Conservation (phyloP, 2,888 invertebrate genomes). For the Anoncus sp. region DNA sequence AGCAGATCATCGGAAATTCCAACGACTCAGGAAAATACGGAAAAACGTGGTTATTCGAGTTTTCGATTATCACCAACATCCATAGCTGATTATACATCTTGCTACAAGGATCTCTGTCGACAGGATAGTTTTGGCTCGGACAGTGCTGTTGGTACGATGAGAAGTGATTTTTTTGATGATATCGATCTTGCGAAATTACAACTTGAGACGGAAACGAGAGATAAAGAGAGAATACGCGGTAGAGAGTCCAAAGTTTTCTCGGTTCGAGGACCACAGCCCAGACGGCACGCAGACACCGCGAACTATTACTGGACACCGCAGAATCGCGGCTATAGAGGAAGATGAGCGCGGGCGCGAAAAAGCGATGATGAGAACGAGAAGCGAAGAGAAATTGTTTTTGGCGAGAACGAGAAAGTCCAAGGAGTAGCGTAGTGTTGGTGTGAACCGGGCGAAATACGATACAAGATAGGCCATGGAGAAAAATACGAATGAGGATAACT, state of each 20-base stretch:
- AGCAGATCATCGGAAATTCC: slow-evolving; percentile 51
- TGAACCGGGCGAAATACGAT: not conserved
- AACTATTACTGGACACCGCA: slow-evolving; percentile 71
- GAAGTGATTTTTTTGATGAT: slow-evolving; percentile 81
- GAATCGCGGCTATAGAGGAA: slow-evolving; percentile 44
- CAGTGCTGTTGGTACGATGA: slow-evolving; percentile 82
- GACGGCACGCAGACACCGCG: slow-evolving; percentile 71
- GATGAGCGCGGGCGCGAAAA: slow-evolving; percentile 37
- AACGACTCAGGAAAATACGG: slow-evolving; percentile 46
- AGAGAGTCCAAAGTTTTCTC: slow-evolving; percentile 67
- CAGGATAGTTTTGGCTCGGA: slow-evolving; percentile 81
- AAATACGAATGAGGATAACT: slow-evolving; percentile 43
- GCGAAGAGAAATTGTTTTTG: not conserved
- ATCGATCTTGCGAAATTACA: slow-evolving; percentile 78
- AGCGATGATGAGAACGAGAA: slow-evolving; percentile 19
- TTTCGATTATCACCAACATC: slow-evolving; percentile 65
- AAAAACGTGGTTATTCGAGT: slow-evolving; percentile 65
- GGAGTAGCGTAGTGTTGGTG: not conserved
- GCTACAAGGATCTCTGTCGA: slow-evolving; percentile 76
- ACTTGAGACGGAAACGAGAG: slow-evolving; percentile 74
- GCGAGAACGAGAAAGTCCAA: slow-evolving; percentile 38
- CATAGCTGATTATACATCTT: slow-evolving; percentile 71
- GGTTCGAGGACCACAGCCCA: slow-evolving; percentile 71
- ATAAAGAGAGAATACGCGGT: slow-evolving; percentile 60
- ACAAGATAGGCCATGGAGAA: slow-evolving; percentile 35